Evolutionary conservation across 1,140 invertebrate species (phyloP).

Genomic region (Yoshiicerus persimilis): DNA sequence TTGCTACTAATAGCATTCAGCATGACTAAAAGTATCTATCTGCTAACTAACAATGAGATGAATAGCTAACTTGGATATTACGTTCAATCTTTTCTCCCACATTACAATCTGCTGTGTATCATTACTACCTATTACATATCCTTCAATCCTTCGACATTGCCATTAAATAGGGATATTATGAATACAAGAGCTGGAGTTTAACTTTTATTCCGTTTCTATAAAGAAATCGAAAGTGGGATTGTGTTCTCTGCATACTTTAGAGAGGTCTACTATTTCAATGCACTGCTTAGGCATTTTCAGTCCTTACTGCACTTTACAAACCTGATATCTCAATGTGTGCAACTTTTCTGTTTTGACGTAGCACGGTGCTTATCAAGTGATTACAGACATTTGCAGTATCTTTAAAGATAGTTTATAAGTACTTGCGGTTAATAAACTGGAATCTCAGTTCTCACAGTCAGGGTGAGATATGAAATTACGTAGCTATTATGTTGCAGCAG

Average conservation of each 20-base stretch:
- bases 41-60: neutral
- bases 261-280: too few species aligned
- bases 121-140: neutral
- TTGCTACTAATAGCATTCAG: neutral
- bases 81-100: neutral
- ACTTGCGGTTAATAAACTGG: neutral
- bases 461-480: neutral
- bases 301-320: neutral
- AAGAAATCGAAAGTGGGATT: neutral
- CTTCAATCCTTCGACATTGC: neutral
- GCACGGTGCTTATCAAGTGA: neutral
- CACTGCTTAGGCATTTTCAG: too few species aligned
- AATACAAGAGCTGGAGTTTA: neutral
- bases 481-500: neutral
- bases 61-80: neutral
- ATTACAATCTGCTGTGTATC: neutral
- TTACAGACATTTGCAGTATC: neutral
- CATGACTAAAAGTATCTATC: neutral
- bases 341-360: neutral
- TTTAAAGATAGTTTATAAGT: neutral
- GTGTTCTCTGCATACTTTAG: neutral
- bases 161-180: neutral
- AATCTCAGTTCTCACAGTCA: neutral
- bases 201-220: neutral
- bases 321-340: neutral